Base-by-base conservation (phyloP, 2,797 vertebrate genomes). In the Perodicticus potto region DNA sequence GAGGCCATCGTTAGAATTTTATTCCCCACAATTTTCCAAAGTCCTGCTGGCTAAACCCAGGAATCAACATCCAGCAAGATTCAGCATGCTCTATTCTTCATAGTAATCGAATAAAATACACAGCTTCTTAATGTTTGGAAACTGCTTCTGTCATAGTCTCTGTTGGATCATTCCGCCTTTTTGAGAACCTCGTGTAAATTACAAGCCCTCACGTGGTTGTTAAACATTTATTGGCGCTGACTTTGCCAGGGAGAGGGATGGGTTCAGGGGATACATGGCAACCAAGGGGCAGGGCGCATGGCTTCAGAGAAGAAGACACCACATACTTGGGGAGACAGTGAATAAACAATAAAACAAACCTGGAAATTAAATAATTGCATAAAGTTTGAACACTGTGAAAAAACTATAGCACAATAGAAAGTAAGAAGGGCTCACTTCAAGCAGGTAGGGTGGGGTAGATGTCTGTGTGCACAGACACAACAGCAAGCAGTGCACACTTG, bases 131-230 rank as follows among this genome's bases (percentile, higher is more conserved):
- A 9, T 13, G 34, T 32, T 12, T 1, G 0, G 11, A 53, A 93
- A 40, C 82, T 55, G 27, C n/a, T 10, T 73, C 72, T 25, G 13
- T 55, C 70, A 2, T 0, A 8, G 49, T 53, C n/a, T 72, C 57
- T 29, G 8, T 13, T 0, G 20, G 40, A 29, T 43, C 43, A 34
- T 9, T 43, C 73, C 19, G 74, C 55, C 43, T 23, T 22, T 65
- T 9, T 34, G 43, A 32, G 45, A 73, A 25, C 49, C 25, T 43
- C 11, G 29, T 23, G 27, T n/a, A 40, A 88, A 59, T 27, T 17
- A 73, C 0, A 1, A 40, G 37, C 12, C 2, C 53, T 13, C 0
- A 0, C 10, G 23, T 40, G 3, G 32, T 67, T 13, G 7, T 32
- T 17, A 37, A 40, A 20, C 8, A 69, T 69, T 59, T 40, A 84